phyloP scores from a whole-genome alignment of 1,140 invertebrate species.

The Drosophila prosaltans region DNA sequence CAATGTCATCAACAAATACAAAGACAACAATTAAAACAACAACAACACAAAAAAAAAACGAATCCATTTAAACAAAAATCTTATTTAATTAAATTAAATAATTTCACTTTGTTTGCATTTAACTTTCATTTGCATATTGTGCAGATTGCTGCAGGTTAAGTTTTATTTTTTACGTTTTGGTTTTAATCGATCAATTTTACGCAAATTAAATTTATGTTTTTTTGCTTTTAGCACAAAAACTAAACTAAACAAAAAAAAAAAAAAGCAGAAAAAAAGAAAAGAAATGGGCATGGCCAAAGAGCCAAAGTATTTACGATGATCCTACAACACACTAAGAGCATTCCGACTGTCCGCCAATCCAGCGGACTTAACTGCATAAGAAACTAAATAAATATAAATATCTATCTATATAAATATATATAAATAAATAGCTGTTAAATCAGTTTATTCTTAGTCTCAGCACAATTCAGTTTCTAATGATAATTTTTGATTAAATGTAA shows the following conservation, averaged over 20 bases:
- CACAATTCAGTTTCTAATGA: conserved; percentile 51
- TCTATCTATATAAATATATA: background rate
- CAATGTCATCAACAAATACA: conserved; percentile 15
- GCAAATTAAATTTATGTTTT: conserved; percentile 61
- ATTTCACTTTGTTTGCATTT: conserved; percentile 76
- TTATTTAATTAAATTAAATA: conserved; percentile 81
- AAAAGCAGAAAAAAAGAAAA: too few relatives aligned
- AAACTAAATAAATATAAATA: conserved; percentile 25
- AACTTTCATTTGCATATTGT: conserved; percentile 49
- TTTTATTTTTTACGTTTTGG: conserved; percentile 38
- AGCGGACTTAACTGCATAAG: conserved; percentile 31
- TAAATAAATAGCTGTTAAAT: background rate
- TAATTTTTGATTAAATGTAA: conserved; percentile 44
- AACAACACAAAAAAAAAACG: conserved; percentile 23
- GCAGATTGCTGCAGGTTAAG: background rate
- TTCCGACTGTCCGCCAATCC: conserved; percentile 53
- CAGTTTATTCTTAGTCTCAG: conserved; percentile 27
- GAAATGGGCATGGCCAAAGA: conserved; percentile 21
- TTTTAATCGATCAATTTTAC: conserved; percentile 37
- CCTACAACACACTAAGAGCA: conserved; percentile 48
- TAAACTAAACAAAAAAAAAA: conserved; percentile 15
- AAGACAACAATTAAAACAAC: conserved; percentile 16
- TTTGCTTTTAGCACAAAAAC: conserved; percentile 72
- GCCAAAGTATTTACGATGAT: conserved; percentile 51
- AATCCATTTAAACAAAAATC: conserved; percentile 57